Base-by-base conservation (phyloP, 2,113 vertebrate genomes). In the Lepus timidus region DNA sequence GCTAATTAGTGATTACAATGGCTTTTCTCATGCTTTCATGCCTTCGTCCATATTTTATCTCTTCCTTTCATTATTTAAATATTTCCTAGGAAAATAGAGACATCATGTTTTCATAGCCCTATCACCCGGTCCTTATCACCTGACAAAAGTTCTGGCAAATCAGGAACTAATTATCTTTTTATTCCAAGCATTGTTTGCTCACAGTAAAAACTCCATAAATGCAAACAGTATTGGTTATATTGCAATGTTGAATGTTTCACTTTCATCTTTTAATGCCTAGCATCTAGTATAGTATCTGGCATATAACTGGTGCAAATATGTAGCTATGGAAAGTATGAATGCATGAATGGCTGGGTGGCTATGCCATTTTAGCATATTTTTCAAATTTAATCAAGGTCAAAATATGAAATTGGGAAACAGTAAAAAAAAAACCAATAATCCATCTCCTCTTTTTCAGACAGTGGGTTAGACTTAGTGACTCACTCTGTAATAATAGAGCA, bases 1-100 rank as follows among this genome's bases (percentile, higher is more conserved):
- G 20, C 61, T 79, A 58, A 19, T 93, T 79, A 93, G 91, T 92
- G 65, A 64, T 33, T 22, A 29, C 1, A 73, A 9, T 94, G 79
- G 51, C 14, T 97, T 95, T 82, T 88, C 61, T 61, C 73, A 0
- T 70, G 95, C 22, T 93, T 92, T 73, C 36, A 83, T 44, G 44
- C 44, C 44, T 44, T 44, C 10, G 29, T 36, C 13, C 90, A 2
- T 49, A 81, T 82, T 14, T 73, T 75, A 92, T 49, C 33, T 39
- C 39, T 64, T 75, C 20, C 51, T 91, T 65, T 49, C 27, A 49
- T 49, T 68, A 93, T n/a, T 80, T 84, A 94, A 90, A 31, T 19
- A 33, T 49, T 76, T 83, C n/a, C 44, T 81, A 62, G 68, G 16
- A 73, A 96, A 93, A 85, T 0, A 81, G 23, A 62, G n/a, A 36